These are phyloP conservation scores for Pelecanus crispus DNA, from an alignment of 2,113 vertebrate species.

Conservation along the genomic window DNA sequence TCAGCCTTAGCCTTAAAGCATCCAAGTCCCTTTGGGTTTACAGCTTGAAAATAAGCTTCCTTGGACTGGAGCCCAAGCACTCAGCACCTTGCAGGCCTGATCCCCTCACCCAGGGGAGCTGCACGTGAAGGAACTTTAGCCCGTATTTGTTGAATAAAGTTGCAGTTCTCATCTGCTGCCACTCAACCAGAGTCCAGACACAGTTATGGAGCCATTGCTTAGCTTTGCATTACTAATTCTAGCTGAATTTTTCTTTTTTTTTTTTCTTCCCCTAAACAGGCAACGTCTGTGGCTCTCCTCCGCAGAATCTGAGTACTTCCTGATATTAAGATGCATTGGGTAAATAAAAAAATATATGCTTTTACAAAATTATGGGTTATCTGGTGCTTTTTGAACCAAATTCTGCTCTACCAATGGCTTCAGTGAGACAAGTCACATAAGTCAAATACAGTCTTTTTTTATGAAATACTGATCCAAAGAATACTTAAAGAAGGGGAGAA, in stretches of 20 bases:
- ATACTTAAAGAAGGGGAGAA: background rate
- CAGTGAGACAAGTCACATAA: background rate
- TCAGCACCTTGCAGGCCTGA: background rate
- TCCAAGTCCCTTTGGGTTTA: background rate
- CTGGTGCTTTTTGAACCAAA: background rate
- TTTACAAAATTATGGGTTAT: background rate
- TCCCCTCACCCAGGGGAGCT: background rate
- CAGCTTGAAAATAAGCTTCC: background rate
- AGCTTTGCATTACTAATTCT: background rate
- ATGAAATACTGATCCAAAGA: background rate
- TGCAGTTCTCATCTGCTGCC: background rate
- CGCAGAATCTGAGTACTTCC: fast-evolving
- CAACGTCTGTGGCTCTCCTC: background rate
- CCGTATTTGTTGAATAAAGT: background rate
- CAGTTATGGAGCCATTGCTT: background rate
- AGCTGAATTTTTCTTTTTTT: background rate
- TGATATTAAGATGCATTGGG: background rate
- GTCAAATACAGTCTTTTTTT: background rate
- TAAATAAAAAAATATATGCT: background rate
- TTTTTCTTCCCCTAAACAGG: background rate
- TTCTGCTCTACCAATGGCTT: background rate
- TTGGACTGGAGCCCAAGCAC: background rate
- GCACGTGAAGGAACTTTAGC: background rate
- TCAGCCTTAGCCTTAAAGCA: background rate
- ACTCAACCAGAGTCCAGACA: background rate